Percentiles rank a stretch among this genome's conserved stretches.
These are phyloP conservation scores for Venusia cambrica DNA, from an alignment of 2,888 invertebrate species.

Conservation along the genomic window DNA sequence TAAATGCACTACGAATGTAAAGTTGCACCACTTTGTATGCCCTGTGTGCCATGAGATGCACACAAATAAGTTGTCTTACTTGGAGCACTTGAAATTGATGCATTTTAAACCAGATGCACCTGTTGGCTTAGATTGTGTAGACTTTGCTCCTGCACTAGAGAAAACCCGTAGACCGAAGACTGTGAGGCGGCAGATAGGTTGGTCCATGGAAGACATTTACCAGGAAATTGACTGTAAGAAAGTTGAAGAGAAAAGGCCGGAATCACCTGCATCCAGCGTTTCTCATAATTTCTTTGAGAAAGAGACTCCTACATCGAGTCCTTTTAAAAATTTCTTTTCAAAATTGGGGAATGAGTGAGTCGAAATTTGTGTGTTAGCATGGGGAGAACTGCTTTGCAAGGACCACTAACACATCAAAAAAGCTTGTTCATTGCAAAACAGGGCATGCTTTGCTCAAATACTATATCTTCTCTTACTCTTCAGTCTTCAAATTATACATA, in stretches of 20 bases:
- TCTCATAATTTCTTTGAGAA: slow-evolving; percentile 66
- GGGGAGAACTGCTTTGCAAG: slow-evolving; percentile 38
- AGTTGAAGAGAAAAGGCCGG: slow-evolving; percentile 50
- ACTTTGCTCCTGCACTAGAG: slow-evolving; percentile 62
- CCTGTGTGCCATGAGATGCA: slow-evolving; percentile 72
- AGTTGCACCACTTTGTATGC: slow-evolving; percentile 69
- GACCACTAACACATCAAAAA: slow-evolving; percentile 23
- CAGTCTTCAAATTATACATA: not conserved
- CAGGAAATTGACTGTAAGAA: slow-evolving; percentile 74
- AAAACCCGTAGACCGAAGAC: slow-evolving; percentile 63
- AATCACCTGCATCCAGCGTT: slow-evolving; percentile 64
- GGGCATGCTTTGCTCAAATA: slow-evolving; percentile 21
- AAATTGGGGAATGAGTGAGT: slow-evolving; percentile 77
- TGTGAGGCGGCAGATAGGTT: slow-evolving; percentile 72
- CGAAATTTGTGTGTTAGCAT: slow-evolving; percentile 59
- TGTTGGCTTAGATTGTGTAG: slow-evolving; percentile 62
- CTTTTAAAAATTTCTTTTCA: slow-evolving; percentile 68
- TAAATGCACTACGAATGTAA: slow-evolving; percentile 70
- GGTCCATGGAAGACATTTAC: slow-evolving; percentile 75
- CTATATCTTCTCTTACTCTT: slow-evolving; percentile 16
- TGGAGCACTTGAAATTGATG: slow-evolving; percentile 60
- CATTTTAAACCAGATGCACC: slow-evolving; percentile 48
- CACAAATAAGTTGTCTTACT: slow-evolving; percentile 57
- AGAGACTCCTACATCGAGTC: slow-evolving; percentile 65
- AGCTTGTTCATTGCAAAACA: slow-evolving; percentile 28